A percentile compares a stretch with the other conserved stretches of the same genome.
Conservation (phyloP, 2,888 invertebrate genomes). For the Apamea crenata region DNA sequence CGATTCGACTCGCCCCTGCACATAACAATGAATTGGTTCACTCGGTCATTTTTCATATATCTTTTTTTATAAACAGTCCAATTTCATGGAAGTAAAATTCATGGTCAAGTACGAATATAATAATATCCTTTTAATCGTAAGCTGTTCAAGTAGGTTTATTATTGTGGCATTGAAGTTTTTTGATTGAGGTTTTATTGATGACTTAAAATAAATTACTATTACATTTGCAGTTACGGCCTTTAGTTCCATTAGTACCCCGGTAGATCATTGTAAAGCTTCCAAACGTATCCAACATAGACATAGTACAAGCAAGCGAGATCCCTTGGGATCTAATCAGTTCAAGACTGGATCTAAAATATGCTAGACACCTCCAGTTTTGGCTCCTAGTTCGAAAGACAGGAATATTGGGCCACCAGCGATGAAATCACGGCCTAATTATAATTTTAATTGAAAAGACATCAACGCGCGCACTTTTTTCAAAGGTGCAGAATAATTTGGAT, state of each 20-base stretch:
- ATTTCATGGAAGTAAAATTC: constrained; percentile 8
- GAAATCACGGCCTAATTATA: not conserved
- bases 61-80: not conserved
- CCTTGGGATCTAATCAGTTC: not conserved
- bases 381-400: not conserved
- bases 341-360: not conserved
- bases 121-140: constrained; percentile 26
- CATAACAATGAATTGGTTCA: constrained; percentile 69
- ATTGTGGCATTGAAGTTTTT: constrained; percentile 10
- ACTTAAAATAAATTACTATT: constrained; percentile 7
- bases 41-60: not conserved
- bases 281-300: not conserved
- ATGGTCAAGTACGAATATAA: constrained; percentile 37
- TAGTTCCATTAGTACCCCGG: not conserved
- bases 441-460: constrained; percentile 50
- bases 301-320: not conserved
- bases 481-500: not conserved
- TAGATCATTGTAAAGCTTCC: constrained; percentile 1
- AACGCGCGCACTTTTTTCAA: constrained; percentile 27
- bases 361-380: not conserved
- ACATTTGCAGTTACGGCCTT: constrained; percentile 19
- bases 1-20: constrained; percentile 66
- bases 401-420: not conserved
- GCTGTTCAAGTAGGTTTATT: constrained; percentile 3
- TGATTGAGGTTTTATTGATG: constrained; percentile 5